These are phyloP conservation scores for Aviceda subcristata DNA, from an alignment of 2,113 vertebrate genomes.

Conservation along the genomic window DNA sequence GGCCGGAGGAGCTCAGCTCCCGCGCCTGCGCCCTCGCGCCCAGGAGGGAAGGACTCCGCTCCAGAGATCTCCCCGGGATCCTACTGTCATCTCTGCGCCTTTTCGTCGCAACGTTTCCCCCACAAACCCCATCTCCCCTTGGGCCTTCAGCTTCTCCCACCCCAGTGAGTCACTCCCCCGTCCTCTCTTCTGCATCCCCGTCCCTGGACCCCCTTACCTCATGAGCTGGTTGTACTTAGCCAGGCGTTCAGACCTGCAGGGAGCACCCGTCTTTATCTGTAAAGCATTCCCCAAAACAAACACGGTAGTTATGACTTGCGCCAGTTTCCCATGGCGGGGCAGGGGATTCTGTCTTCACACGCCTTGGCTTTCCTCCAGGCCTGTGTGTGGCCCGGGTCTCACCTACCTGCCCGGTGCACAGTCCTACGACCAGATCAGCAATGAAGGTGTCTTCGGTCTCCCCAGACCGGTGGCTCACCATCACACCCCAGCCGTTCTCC, in stretches of 20 bases:
- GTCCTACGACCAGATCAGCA: conserved; percentile 91
- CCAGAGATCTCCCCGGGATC: background rate
- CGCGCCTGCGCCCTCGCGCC: background rate
- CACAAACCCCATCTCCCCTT: background rate
- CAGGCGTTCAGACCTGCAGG: conserved; percentile 91
- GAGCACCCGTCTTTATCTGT: conserved; percentile 93
- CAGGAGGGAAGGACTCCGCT: background rate
- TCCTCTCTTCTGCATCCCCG: background rate
- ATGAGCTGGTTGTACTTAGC: conserved; percentile 96
- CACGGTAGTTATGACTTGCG: background rate
- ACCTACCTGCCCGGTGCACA: conserved; percentile 92
- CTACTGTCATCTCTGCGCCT: background rate
- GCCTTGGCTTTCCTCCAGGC: background rate
- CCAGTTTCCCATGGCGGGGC: background rate
- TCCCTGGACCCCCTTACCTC: conserved; percentile 76
- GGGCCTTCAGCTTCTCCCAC: background rate
- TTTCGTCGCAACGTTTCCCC: background rate
- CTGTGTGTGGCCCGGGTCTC: background rate
- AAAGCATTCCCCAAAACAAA: conserved; percentile 53
- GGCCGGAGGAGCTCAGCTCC: background rate
- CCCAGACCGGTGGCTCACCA: conserved; percentile 94
- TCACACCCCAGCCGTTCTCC: conserved; percentile 94
- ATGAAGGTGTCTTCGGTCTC: conserved; percentile 96
- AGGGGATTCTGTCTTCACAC: background rate
- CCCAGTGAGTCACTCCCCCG: rapidly evolving